These are phyloP conservation scores for Trypoxylon attenuatum DNA, from an alignment of 2,888 invertebrate species.

Conservation along the genomic window DNA sequence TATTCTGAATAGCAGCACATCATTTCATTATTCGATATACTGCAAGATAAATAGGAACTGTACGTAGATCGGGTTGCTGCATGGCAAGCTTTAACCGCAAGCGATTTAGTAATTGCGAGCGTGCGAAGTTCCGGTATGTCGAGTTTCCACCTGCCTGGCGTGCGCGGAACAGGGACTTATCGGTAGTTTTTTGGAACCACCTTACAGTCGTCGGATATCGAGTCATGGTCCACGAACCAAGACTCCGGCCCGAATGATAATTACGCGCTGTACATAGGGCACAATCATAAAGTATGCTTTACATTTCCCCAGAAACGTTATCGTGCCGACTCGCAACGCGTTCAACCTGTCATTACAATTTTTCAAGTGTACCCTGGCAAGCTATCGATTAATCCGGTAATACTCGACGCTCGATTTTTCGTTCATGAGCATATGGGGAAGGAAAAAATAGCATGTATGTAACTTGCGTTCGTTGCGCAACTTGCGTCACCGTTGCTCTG, in stretches of 20 bases:
- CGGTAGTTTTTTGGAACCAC: too few relatives aligned
- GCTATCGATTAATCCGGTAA: conserved; percentile 32
- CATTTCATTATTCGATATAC: too few relatives aligned
- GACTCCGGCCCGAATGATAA: conserved; percentile 44
- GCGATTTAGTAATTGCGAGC: conserved; percentile 1
- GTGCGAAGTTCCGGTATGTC: conserved; percentile 31
- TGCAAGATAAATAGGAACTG: too few relatives aligned
- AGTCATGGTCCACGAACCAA: conserved; percentile 47
- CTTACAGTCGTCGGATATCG: too few relatives aligned
- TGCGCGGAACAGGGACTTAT: too few relatives aligned
- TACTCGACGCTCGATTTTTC: conserved; percentile 32
- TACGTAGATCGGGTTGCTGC: too few relatives aligned
- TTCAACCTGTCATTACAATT: conserved; percentile 48
- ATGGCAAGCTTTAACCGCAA: too few relatives aligned
- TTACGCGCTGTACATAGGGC: conserved; percentile 24
- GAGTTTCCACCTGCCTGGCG: conserved; percentile 32
- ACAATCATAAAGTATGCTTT: conserved; percentile 12
- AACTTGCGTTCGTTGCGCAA: conserved; percentile 32
- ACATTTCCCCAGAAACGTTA: conserved; percentile 12
- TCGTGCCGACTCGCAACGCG: neutral
- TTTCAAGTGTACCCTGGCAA: conserved; percentile 14
- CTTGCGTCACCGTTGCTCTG: neutral
- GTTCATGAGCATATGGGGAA: conserved; percentile 4
- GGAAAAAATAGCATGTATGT: neutral
- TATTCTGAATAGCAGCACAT: too few relatives aligned